phyloP scores from a whole-genome alignment of 2,797 vertebrate genomes.

The Cyprinella venusta region DNA sequence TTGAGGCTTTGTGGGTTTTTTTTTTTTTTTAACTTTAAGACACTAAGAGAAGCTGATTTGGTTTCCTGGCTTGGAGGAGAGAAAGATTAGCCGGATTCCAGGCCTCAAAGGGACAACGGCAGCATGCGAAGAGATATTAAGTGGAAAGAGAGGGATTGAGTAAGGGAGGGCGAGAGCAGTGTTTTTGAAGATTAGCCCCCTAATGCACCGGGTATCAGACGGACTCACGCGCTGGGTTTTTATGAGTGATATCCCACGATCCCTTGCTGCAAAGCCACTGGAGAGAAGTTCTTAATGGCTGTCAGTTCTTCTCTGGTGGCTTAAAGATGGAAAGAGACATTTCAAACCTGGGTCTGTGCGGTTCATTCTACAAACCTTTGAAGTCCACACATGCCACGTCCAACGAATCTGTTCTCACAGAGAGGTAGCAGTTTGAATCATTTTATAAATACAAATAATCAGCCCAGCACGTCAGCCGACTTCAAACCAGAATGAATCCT shows the following conservation, averaged over 20 bases:
- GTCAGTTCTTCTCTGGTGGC: constrained; percentile 50
- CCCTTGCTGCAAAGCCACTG: constrained; percentile 36
- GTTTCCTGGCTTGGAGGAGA: constrained; percentile 44
- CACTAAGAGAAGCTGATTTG: constrained; percentile 55
- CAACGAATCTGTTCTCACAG: constrained; percentile 7
- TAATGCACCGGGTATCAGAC: constrained; percentile 53
- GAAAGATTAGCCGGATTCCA: constrained; percentile 60
- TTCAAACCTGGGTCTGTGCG: constrained; percentile 7
- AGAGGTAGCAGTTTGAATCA: neutral
- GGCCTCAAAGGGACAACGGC: constrained; percentile 54
- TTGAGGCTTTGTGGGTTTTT: constrained; percentile 41
- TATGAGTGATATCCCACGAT: constrained; percentile 53
- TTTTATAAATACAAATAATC: constrained; percentile 4
- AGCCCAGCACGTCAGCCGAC: neutral
- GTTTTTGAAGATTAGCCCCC: constrained; percentile 60
- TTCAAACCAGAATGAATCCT: neutral
- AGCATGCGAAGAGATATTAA: constrained; percentile 54
- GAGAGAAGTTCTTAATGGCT: constrained; percentile 44
- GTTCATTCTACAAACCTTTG: constrained; percentile 10
- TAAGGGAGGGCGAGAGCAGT: constrained; percentile 31
- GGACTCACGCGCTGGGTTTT: constrained; percentile 27
- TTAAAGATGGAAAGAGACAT: constrained; percentile 44
- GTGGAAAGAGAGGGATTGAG: constrained; percentile 42
- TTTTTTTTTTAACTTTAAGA: constrained; percentile 22
- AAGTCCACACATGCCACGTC: neutral